These are phyloP conservation scores for Idaea dimidiata DNA, from an alignment of 2,888 invertebrate genomes.

Conservation along the genomic window DNA sequence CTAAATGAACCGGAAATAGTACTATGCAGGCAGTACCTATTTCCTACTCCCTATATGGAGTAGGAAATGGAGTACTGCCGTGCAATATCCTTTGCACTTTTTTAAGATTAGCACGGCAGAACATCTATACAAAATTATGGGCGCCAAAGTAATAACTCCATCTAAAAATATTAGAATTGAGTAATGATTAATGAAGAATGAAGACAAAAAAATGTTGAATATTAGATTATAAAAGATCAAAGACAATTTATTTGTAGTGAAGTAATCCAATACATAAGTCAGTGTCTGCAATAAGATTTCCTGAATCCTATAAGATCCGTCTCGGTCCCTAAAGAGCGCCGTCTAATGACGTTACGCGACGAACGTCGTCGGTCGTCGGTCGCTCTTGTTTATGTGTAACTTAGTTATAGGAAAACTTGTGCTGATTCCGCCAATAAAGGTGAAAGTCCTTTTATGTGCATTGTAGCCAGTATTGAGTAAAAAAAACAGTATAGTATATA, in stretches of 20 bases:
- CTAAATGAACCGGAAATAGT: no score
- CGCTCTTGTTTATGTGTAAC: constrained; percentile 54
- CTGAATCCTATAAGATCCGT: constrained; percentile 39
- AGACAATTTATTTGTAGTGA: constrained; percentile 5
- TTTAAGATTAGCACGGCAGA: no score
- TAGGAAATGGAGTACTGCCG: no score
- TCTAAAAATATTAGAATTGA: no score
- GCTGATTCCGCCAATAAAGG: constrained; percentile 31
- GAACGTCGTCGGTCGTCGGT: constrained; percentile 32
- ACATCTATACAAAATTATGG: no score
- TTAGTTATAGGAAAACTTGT: constrained; percentile 45
- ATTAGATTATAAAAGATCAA: constrained; percentile 12
- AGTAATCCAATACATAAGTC: constrained; percentile 10
- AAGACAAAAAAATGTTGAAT: background rate
- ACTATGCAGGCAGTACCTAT: no score
- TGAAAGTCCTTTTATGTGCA: background rate
- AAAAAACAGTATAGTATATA: no score
- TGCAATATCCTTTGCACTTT: no score
- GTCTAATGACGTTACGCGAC: constrained; percentile 47
- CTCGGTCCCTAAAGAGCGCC: constrained; percentile 40
- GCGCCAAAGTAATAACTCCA: background rate
- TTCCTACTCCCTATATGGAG: no score
- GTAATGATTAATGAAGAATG: background rate
- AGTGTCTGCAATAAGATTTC: constrained; percentile 31
- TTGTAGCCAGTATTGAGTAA: no score